phyloP scores from a whole-genome alignment of 2,113 vertebrate species.

The Sigmodon hispidus region DNA sequence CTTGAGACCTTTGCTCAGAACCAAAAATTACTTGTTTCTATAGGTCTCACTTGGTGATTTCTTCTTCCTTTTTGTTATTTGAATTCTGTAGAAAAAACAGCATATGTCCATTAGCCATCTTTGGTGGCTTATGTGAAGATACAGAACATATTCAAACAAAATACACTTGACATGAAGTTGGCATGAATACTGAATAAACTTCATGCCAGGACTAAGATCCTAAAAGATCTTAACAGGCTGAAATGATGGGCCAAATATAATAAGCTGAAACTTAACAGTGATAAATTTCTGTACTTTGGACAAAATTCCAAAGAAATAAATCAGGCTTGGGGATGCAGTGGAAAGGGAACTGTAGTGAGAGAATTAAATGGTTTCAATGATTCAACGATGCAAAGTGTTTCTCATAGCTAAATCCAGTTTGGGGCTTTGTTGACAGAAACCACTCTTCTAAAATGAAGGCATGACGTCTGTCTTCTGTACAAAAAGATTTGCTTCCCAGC shows the following conservation, averaged over 20 bases:
- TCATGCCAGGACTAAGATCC: slow-evolving; percentile 61
- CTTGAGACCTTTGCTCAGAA: not conserved
- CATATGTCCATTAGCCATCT: slow-evolving; percentile 68
- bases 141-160: slow-evolving; percentile 60
- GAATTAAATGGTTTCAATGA: slow-evolving; percentile 2
- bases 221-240: slow-evolving; percentile 68
- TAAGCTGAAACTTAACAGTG: slow-evolving; percentile 53
- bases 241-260: slow-evolving; percentile 71
- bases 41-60: slow-evolving; percentile 32
- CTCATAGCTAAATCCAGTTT: slow-evolving; percentile 12
- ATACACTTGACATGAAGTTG: slow-evolving; percentile 70
- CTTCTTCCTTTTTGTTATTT: slow-evolving; percentile 34
- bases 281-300: slow-evolving; percentile 43
- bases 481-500: not conserved
- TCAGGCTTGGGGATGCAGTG: not conserved
- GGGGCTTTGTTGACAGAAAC: not conserved
- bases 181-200: slow-evolving; percentile 43
- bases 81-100: slow-evolving; percentile 59
- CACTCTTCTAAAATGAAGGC: not conserved
- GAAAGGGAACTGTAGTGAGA: slow-evolving; percentile 34
- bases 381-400: not conserved
- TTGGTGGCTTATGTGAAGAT: slow-evolving; percentile 50
- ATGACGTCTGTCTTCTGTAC: not conserved
- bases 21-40: slow-evolving; percentile 47
- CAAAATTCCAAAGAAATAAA: slow-evolving; percentile 62